Percentiles rank a stretch among this genome's conserved stretches.
phyloP scores from a whole-genome alignment of 1,140 invertebrate genomes.

The Lutraria rhynchaena region DNA sequence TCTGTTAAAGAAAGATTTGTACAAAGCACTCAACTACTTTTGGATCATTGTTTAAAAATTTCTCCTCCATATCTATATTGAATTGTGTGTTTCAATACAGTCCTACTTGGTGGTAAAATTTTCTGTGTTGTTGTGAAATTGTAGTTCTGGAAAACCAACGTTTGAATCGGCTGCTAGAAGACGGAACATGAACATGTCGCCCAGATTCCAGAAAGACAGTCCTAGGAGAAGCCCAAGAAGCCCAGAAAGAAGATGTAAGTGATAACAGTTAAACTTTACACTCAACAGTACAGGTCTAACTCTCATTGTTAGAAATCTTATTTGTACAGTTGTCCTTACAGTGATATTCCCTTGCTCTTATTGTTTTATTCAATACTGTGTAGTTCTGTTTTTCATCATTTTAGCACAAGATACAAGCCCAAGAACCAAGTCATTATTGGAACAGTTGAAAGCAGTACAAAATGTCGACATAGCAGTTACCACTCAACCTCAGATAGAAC shows the following conservation, averaged over 20 bases:
- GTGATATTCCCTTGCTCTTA: too few species aligned
- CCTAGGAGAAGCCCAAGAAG: conserved; percentile 39
- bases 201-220: conserved; percentile 5
- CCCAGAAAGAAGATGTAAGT: conserved; percentile 46
- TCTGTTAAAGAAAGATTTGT: too few species aligned
- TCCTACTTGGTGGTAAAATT: too few species aligned
- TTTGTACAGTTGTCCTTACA: too few species aligned
- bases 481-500: background rate
- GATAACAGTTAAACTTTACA: too few species aligned
- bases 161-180: conserved; percentile 41
- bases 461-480: background rate
- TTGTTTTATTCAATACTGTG: too few species aligned
- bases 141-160: conserved; percentile 25
- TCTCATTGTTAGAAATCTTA: too few species aligned
- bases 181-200: conserved; percentile 42
- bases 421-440: conserved; percentile 25
- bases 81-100: too few species aligned
- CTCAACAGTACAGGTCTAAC: too few species aligned
- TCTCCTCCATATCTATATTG: too few species aligned
- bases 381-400: background rate
- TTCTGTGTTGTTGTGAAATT: background rate
- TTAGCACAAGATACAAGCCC: conserved; percentile 30
- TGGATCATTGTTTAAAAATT: too few species aligned
- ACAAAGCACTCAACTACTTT: too few species aligned
- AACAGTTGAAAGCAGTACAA: background rate